Evolutionary conservation across 2,113 vertebrate genomes (phyloP).

Genomic region (rat (Rattus norvegicus)): GRCr8 NC_086022.1:39416001-39416500

Average conservation of each 20-base stretch:
- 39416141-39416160: too few species aligned
- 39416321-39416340: not conserved
- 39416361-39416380: conserved; percentile 11
- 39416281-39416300: not conserved
- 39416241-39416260: not conserved
- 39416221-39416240: not conserved
- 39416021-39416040: too few species aligned
- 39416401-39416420: not conserved
- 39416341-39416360: not conserved
- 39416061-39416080: too few species aligned
- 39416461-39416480: not conserved
- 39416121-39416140: too few species aligned
- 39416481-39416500: not conserved
- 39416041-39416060: too few species aligned
- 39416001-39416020: too few species aligned
- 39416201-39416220: too few species aligned
- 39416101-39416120: too few species aligned
- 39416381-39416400: not conserved
- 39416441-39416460: not conserved
- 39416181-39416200: too few species aligned
- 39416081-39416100: too few species aligned
- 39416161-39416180: too few species aligned
- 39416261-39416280: not conserved
- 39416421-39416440: not conserved
- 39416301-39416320: not conserved